Conservation (phyloP, 2,797 vertebrate genomes). For the Protonibea diacanthus region DNA sequence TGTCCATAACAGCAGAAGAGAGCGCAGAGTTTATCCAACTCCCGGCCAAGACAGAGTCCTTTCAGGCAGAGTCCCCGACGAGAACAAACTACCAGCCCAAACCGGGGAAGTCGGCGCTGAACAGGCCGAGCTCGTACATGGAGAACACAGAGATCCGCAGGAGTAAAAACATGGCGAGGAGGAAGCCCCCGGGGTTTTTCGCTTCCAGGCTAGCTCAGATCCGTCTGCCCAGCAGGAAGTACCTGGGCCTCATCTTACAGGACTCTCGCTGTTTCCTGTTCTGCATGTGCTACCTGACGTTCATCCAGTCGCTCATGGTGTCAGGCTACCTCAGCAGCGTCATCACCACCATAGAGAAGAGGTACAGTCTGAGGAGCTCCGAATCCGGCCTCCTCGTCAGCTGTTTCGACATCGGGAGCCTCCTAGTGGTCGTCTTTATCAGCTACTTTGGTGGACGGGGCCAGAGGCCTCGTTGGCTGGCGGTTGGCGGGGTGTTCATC, state of each 20-base stretch:
- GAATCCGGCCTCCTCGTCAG: slow-evolving; percentile 98
- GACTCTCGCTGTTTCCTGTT: slow-evolving; percentile 96
- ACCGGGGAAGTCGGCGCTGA: slow-evolving; percentile 73
- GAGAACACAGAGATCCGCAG: slow-evolving; percentile 73
- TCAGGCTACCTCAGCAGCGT: slow-evolving; percentile 99
- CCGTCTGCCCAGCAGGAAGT: slow-evolving; percentile 83
- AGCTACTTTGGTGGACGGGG: slow-evolving; percentile 97
- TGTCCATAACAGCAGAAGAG: slow-evolving; percentile 67
- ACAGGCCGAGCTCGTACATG: slow-evolving; percentile 73
- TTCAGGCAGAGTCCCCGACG: slow-evolving; percentile 50
- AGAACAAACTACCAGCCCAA: slow-evolving; percentile 50
- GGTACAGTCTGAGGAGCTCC: slow-evolving; percentile 95
- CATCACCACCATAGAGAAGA: slow-evolving; percentile 98
- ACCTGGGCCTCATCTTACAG: slow-evolving; percentile 84
- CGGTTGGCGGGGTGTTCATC: slow-evolving; percentile 93
- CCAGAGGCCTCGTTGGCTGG: slow-evolving; percentile 95
- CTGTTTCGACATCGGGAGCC: slow-evolving; percentile 98
- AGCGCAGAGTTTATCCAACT: slow-evolving; percentile 71
- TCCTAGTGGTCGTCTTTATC: slow-evolving; percentile 97
- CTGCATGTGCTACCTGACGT: slow-evolving; percentile 98
- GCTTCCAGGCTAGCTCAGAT: slow-evolving; percentile 59
- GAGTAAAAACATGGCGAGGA: slow-evolving; percentile 67
- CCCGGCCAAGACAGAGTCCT: slow-evolving; percentile 52
- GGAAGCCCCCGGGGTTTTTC: slow-evolving; percentile 67
- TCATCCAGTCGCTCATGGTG: slow-evolving; percentile 99